Conservation (phyloP, 2,797 vertebrate species). For the Alectoris magna region DNA sequence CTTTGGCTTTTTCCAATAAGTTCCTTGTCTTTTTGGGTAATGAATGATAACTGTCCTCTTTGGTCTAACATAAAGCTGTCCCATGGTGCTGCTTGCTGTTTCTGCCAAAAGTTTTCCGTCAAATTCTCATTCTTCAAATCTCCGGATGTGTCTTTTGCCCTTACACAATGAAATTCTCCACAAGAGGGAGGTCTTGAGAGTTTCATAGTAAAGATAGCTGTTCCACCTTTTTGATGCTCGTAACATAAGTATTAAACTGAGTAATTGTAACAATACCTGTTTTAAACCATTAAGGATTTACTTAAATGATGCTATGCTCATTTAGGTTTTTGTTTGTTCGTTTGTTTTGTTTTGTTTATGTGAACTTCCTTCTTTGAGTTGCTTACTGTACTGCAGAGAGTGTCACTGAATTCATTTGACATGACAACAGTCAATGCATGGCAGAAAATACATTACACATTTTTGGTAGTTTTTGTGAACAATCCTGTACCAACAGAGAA, state of each 20-base stretch:
- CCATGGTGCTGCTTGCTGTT: neutral
- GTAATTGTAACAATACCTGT: neutral
- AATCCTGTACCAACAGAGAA: neutral
- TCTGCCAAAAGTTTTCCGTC: neutral
- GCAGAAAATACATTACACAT: neutral
- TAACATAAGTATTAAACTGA: neutral
- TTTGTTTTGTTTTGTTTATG: neutral
- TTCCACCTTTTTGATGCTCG: neutral
- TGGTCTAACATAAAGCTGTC: neutral
- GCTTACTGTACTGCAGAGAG: neutral
- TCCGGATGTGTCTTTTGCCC: neutral
- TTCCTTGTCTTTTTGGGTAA: neutral
- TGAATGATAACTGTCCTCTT: neutral
- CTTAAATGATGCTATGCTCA: neutral
- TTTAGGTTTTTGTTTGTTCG: neutral
- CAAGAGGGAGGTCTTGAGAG: neutral
- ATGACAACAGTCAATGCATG: neutral
- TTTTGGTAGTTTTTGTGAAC: neutral
- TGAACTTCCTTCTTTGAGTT: neutral
- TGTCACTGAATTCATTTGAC: neutral
- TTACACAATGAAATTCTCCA: neutral
- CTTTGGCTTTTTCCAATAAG: neutral
- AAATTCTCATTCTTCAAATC: neutral
- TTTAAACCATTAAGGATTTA: neutral
- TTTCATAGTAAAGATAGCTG: neutral